Conservation (phyloP, 2,113 vertebrate genomes). For the Salvelinus fontinalis region DNA sequence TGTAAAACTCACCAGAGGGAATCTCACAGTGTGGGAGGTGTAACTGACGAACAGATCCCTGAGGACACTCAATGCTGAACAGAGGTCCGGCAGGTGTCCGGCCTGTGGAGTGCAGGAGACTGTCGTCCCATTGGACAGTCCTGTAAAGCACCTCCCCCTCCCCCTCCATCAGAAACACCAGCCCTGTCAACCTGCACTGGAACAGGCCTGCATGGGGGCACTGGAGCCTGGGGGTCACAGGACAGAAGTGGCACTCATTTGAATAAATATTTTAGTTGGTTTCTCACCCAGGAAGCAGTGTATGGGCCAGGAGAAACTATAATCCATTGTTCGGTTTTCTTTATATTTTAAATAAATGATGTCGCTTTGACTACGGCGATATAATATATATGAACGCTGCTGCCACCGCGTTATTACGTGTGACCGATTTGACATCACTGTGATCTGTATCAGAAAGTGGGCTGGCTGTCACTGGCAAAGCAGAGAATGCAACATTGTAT, state of each 20-base stretch:
- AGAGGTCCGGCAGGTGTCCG: constrained; percentile 42
- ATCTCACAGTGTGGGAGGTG: constrained; percentile 56
- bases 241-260: not conserved
- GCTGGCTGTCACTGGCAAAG: no score
- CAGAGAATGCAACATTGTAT: no score
- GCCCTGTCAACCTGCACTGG: constrained; percentile 31
- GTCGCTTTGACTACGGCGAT: no score
- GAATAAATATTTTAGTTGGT: no score
- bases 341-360: no score
- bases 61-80: constrained; percentile 32
- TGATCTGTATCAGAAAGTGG: no score
- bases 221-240: constrained; percentile 21
- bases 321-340: no score
- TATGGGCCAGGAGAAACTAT: no score
- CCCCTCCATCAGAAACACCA: constrained; percentile 32
- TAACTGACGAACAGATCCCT: constrained; percentile 31
- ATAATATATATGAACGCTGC: no score
- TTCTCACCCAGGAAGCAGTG: no score
- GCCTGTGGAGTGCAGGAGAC: not conserved
- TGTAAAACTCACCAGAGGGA: constrained; percentile 26
- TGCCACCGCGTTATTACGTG: no score
- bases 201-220: constrained; percentile 31
- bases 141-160: constrained; percentile 33
- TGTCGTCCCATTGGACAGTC: constrained; percentile 32
- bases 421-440: no score